Evolutionary conservation across 2,113 vertebrate species (phyloP).

Genomic region (Redunca redunca): DNA sequence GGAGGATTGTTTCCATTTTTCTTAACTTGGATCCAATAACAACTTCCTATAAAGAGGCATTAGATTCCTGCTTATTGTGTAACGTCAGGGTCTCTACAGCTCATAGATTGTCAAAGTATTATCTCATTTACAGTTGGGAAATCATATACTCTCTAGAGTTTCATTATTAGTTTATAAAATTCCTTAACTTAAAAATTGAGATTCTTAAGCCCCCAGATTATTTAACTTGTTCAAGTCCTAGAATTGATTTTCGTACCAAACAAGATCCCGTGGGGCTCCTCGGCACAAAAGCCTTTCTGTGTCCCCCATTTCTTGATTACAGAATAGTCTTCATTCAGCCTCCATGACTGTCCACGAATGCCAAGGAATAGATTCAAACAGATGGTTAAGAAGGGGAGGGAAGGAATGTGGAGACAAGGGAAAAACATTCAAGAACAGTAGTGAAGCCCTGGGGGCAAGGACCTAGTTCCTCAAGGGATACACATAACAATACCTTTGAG

Average conservation of each 20-base stretch:
- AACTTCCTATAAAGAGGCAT: background rate
- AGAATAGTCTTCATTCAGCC: background rate
- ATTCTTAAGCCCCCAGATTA: background rate
- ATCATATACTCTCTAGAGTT: background rate
- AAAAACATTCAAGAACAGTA: background rate
- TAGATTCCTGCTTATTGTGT: background rate
- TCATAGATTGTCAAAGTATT: background rate
- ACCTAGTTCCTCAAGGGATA: background rate
- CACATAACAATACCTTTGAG: background rate
- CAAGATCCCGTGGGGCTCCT: background rate
- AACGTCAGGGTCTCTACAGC: background rate
- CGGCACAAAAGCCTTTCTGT: background rate
- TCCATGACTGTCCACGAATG: background rate
- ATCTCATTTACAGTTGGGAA: background rate
- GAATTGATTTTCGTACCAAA: background rate
- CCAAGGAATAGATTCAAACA: background rate
- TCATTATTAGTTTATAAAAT: slow-evolving; percentile 11
- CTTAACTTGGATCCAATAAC: background rate
- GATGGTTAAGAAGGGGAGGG: background rate
- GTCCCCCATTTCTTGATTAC: background rate
- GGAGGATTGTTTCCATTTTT: slow-evolving; percentile 16
- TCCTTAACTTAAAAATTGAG: background rate
- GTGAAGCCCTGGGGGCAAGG: background rate
- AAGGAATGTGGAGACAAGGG: background rate
- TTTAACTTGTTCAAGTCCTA: background rate